Evolutionary conservation across 2,888 invertebrate genomes (phyloP).

Genomic region (Melanophora roralis): DNA sequence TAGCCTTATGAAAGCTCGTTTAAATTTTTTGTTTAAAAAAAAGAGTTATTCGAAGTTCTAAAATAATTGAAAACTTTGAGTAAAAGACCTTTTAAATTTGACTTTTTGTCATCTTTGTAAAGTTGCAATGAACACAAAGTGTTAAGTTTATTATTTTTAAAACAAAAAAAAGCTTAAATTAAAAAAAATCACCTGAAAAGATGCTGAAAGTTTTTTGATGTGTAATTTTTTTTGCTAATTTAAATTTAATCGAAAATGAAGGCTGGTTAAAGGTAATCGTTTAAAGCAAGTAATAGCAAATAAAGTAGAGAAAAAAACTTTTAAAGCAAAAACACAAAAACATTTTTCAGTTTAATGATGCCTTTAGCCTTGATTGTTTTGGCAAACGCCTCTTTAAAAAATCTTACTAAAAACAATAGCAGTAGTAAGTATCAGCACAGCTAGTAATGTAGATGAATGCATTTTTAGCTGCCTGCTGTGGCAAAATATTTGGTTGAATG

Average conservation of each 20-base stretch:
- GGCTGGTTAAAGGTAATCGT: slow-evolving; percentile 21
- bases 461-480: background rate
- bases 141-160: no score
- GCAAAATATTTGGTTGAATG: background rate
- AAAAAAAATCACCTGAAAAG: no score
- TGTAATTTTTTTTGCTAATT: background rate
- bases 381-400: slow-evolving; percentile 27
- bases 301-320: background rate
- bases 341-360: slow-evolving; percentile 43
- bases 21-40: no score
- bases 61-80: no score
- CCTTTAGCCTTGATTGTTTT: slow-evolving; percentile 46
- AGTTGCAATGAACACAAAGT: no score
- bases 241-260: slow-evolving; percentile 12
- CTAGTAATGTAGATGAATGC: slow-evolving; percentile 15
- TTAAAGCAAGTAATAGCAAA: slow-evolving; percentile 5
- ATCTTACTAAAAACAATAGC: slow-evolving; percentile 25
- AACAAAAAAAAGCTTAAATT: no score
- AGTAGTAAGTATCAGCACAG: background rate
- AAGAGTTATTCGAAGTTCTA: no score
- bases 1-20: no score
- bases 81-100: no score
- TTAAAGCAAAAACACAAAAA: background rate
- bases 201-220: background rate
- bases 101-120: no score